phyloP scores from a whole-genome alignment of 2,888 invertebrate genomes.

The Volucella inanis region DNA sequence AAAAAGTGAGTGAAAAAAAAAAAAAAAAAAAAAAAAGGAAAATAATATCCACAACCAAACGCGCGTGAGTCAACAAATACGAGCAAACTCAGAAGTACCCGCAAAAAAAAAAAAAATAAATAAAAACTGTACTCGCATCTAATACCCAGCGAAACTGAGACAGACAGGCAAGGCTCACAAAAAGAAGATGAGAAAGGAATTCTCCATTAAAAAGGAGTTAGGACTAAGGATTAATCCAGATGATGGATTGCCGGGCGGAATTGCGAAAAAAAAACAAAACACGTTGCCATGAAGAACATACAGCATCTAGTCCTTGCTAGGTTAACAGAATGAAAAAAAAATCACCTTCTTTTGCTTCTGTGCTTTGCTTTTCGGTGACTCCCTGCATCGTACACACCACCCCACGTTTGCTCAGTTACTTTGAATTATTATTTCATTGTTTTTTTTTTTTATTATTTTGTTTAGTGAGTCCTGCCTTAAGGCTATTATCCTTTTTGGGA shows the following conservation, averaged over 20 bases:
- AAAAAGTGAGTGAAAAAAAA: slow-evolving; percentile 60
- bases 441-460: slow-evolving; percentile 12
- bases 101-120: slow-evolving; percentile 19
- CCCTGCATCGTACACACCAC: too few species aligned
- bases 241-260: slow-evolving; percentile 61
- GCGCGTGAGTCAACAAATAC: slow-evolving; percentile 56
- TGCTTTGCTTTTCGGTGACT: too few species aligned
- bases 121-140: slow-evolving; percentile 30
- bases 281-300: not conserved
- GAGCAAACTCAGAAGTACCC: not conserved
- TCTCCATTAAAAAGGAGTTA: slow-evolving; percentile 72
- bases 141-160: slow-evolving; percentile 1
- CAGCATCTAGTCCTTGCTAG: slow-evolving; percentile 20
- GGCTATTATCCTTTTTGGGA: slow-evolving; percentile 30
- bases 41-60: slow-evolving; percentile 21
- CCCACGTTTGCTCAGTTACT: too few species aligned
- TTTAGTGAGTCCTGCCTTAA: slow-evolving; percentile 3
- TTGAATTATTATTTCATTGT: too few species aligned
- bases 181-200: slow-evolving; percentile 27
- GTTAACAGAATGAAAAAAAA: not conserved
- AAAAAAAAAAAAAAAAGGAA: slow-evolving; percentile 66
- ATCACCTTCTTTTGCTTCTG: not conserved
- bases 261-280: not conserved
- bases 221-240: slow-evolving; percentile 66
- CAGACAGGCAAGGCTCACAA: not conserved